Base-by-base conservation (phyloP, 2,888 invertebrate species). In the Molanna angustata region DNA sequence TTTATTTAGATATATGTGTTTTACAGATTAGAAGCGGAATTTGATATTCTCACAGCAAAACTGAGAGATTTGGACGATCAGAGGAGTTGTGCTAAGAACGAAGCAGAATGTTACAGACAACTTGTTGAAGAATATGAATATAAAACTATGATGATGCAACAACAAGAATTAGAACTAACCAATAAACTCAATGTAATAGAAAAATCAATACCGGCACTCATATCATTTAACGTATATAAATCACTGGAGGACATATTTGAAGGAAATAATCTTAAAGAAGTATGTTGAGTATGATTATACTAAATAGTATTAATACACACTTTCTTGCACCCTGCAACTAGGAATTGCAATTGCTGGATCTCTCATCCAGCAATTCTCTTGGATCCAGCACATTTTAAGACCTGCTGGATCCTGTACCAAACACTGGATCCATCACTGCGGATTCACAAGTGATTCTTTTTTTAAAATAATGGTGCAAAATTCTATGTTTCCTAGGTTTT, bases 121-220 rank as follows among this genome's bases (percentile, higher is more conserved):
- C 63, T 77, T 41, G 69, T 84, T 21, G 78, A 75, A 55, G 70
- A 74, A 40, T 79, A 76, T 62, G 82, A 83, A 69, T 76, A 80
- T 46, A 69, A 69, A 61, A 74, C 73, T 60, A 69, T 69, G 33
- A 69, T 70, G 51, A 62, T 82, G 65, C 67, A 79, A 72, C 82
- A 75, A 54, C 66, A 69, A 21, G 72, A 74, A 50, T 71, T 69
- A 52, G 80, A 83, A 60, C 65, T 84, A 41, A 67, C 72, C 46
- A 71, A 74, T 42, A 75, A 82, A 54, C 62, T 85, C 45, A 72
- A 79, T 48, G 72, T 80, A 60, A 68, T 85, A 49, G 80, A 84
- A 64, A 76, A 74, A 58, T 80, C 82, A 4, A 76, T 84, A 57
- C 85, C 85, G 0, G 81, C 83, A 0, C 67, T 85, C 48, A 76